Conservation (phyloP, 2,888 invertebrate species). For the Patella depressa region DNA sequence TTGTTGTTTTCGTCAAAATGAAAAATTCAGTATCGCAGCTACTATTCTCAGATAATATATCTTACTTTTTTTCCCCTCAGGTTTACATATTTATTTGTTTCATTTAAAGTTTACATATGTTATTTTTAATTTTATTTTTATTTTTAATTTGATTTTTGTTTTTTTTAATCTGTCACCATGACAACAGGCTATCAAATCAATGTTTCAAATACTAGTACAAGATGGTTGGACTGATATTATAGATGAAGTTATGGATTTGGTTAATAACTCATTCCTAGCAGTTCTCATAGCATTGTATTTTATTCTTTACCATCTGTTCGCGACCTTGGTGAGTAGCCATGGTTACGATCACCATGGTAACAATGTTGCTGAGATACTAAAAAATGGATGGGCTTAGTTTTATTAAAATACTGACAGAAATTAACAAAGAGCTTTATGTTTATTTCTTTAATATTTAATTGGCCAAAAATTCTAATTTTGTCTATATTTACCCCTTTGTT, state of each 20-base stretch:
- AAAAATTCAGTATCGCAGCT: no score
- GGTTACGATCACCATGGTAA: constrained; percentile 10
- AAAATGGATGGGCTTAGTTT: constrained; percentile 11
- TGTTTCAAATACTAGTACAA: constrained; percentile 70
- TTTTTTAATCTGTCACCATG: constrained; percentile 7
- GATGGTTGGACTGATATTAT: constrained; percentile 70
- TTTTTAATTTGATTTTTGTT: constrained; percentile 24
- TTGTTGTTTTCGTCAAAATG: no score
- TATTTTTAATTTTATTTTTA: not conserved
- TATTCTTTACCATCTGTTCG: constrained; percentile 63
- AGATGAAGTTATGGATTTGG: constrained; percentile 53
- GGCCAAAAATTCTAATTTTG: no score
- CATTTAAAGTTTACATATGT: constrained; percentile 11
- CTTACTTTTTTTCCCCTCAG: not conserved
- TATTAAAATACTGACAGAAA: not conserved
- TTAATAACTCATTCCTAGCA: constrained; percentile 34
- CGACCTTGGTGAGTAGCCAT: constrained; percentile 58
- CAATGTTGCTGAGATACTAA: constrained; percentile 1
- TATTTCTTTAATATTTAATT: no score
- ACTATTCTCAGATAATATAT: no score
- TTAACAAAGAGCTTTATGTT: no score
- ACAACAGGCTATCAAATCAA: constrained; percentile 68
- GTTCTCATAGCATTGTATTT: constrained; percentile 61
- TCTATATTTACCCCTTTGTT: no score
- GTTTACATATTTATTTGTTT: constrained; percentile 5